These are phyloP conservation scores for Meleagris gallopavo DNA, from an alignment of 2,113 vertebrate genomes.

Conservation along the genomic window DNA sequence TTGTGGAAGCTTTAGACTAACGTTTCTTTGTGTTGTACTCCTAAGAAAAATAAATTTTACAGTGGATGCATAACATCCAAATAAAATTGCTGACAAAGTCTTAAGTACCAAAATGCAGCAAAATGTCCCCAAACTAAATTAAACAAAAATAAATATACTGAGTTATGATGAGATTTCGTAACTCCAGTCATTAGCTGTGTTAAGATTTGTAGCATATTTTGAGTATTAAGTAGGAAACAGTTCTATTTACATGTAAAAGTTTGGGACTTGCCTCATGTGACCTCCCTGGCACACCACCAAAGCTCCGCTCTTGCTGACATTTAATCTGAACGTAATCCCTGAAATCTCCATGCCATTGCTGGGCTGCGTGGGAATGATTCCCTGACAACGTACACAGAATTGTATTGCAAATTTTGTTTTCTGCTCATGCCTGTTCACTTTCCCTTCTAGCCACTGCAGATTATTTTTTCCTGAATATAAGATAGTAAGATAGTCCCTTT, in stretches of 20 bases:
- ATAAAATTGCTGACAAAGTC: neutral
- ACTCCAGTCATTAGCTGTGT: neutral
- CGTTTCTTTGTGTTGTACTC: neutral
- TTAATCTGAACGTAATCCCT: constrained; percentile 63
- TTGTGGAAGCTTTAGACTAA: neutral
- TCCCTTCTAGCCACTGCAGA: neutral
- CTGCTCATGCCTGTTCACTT: neutral
- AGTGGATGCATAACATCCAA: neutral
- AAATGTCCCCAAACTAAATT: neutral
- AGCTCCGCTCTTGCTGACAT: constrained; percentile 31
- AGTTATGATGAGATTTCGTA: neutral
- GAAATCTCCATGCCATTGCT: constrained; percentile 23
- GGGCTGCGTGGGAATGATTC: constrained; percentile 19
- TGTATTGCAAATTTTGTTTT: constrained; percentile 19
- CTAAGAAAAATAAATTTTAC: neutral
- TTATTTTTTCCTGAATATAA: neutral
- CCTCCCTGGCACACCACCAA: neutral
- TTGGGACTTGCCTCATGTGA: constrained; percentile 43
- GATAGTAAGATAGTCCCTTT: neutral
- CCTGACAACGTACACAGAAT: neutral
- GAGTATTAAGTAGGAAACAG: constrained; percentile 2
- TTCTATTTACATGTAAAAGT: constrained; percentile 25
- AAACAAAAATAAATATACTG: neutral
- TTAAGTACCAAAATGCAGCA: neutral
- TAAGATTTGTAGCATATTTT: neutral